These are phyloP conservation scores for Labeo rohita DNA, from an alignment of 2,113 vertebrate species.

Conservation along the genomic window DNA sequence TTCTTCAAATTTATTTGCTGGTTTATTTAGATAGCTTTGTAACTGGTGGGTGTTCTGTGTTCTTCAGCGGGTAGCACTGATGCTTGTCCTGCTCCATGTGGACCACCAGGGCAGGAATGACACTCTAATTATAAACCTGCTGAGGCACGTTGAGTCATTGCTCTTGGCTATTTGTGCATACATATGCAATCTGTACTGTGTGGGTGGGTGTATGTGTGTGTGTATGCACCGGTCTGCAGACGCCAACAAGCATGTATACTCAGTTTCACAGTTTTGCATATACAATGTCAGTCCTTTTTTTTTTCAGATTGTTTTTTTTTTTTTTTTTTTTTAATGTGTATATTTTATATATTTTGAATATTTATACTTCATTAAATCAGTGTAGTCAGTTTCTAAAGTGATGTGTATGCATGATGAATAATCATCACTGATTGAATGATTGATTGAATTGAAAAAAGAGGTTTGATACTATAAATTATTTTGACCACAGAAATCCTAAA, in stretches of 20 bases:
- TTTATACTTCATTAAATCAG: too few species aligned
- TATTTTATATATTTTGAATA: too few species aligned
- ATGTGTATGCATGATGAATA: too few species aligned
- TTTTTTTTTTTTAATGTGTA: too few species aligned
- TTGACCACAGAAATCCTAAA: too few species aligned
- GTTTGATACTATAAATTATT: too few species aligned
- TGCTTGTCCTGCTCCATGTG: not conserved
- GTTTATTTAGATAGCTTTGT: not conserved
- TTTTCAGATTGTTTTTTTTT: too few species aligned
- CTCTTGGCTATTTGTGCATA: conserved; percentile 38
- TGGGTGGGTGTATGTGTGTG: not conserved
- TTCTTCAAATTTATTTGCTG: not conserved
- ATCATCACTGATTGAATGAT: too few species aligned
- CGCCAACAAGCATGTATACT: too few species aligned
- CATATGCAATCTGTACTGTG: conserved; percentile 37
- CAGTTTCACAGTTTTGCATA: too few species aligned
- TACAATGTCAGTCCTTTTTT: not conserved
- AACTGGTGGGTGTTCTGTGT: not conserved
- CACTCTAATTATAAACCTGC: conserved; percentile 47
- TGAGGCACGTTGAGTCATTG: conserved; percentile 16
- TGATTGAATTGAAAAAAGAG: too few species aligned
- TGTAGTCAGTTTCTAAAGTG: too few species aligned
- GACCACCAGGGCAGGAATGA: conserved; percentile 7
- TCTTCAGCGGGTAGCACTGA: not conserved
- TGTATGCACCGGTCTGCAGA: not conserved